phyloP scores from a whole-genome alignment of 2,113 vertebrate species.

The Ceuthmochares aereus region DNA sequence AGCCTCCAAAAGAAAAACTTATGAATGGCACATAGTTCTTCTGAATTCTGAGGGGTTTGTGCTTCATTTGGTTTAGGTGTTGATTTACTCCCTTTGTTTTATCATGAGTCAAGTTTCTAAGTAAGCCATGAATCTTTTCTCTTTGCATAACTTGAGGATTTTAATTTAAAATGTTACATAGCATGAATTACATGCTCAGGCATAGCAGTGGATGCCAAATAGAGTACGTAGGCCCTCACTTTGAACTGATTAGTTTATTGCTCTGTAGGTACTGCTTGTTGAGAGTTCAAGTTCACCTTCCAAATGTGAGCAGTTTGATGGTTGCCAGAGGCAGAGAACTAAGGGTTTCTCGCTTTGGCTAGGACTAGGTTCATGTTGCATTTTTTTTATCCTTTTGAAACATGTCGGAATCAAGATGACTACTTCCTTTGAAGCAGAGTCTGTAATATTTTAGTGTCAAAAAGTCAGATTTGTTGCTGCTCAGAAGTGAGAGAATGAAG shows the following conservation, averaged over 20 bases:
- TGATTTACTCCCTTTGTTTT: background rate
- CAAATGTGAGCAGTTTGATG: background rate
- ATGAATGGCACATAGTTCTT: background rate
- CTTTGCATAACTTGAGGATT: background rate
- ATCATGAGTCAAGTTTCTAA: background rate
- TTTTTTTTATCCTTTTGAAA: background rate
- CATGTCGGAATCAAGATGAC: background rate
- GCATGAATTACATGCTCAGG: background rate
- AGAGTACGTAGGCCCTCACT: background rate
- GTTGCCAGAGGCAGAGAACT: background rate
- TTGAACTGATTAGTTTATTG: background rate
- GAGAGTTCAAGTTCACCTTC: constrained; percentile 14
- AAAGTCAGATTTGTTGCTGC: background rate
- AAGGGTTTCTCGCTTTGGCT: background rate
- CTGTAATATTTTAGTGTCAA: background rate
- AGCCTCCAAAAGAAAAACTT: background rate
- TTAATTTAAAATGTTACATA: background rate
- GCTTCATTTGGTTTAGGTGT: background rate
- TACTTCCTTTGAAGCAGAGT: background rate
- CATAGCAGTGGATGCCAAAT: background rate
- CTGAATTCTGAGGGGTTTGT: background rate
- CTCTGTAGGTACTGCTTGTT: background rate
- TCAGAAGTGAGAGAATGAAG: background rate
- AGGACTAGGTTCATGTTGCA: background rate
- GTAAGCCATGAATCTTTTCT: background rate